Evolutionary conservation across 2,888 invertebrate genomes (phyloP), one percentile per base, ranked within the genome.

Genomic region (Chorisops tibialis): DNA sequence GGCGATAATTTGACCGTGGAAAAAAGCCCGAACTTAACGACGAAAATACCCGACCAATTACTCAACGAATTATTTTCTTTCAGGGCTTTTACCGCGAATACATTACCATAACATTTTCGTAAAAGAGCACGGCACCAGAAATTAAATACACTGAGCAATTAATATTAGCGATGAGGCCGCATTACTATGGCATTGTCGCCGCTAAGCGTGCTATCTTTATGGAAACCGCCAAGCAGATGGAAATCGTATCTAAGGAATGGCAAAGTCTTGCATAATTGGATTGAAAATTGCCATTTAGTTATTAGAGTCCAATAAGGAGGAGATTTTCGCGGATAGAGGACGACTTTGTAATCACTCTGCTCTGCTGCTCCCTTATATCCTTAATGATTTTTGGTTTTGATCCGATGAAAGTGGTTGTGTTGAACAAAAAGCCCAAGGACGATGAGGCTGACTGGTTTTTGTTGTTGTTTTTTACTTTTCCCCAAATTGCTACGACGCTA

Each of bases 81-180:
- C 24, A 47, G 54, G 54, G 48, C 54, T 47, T 47, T 54, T 39
- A 48, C 47, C 5, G 2, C 61, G 54, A 61, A 61, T 61, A 54
- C 54, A 61, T 61, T 61, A 61, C 47, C 61, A 61, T 61, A 51
- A 43, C 39, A 54, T 61, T 61, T 61, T 45, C 45, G 43, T 41
- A 24, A 54, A 22, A 22, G 41, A 35, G 38, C 30, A 30, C 5
- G 30, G 30, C 5, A 30, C 9, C 9, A 30, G n/a, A 22, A 39
- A 54, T 30, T 30, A 45, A 56, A 56, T 56, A 56, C 56, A 56
- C 37, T 39, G 45, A 43, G 30, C 56, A 56, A 56, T 56, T 56
- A 56, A 56, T 56, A 56, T 45, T n/a, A 43, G 21, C 45, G 43
- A 56, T 43, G 54, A 56, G 35, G 30, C 56, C 56, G 43, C 43